These are phyloP conservation scores for Tragopan temminckii DNA, from an alignment of 2,797 vertebrate species.

Conservation along the genomic window DNA sequence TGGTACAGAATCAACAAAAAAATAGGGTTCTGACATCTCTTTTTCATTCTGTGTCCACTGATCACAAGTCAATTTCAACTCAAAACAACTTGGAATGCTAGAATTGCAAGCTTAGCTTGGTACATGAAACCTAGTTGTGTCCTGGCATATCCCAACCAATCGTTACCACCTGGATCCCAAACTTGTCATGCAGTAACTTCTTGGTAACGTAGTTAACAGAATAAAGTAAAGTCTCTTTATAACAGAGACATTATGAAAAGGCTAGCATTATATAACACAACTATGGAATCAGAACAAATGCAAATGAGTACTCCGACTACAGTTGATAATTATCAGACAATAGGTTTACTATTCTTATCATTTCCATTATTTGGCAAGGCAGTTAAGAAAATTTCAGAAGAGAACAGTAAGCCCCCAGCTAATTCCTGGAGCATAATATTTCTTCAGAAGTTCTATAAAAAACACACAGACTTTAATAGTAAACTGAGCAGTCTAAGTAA, in stretches of 20 bases:
- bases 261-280: constrained; percentile 44
- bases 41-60: neutral
- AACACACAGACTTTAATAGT: neutral
- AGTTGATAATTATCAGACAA: constrained; percentile 71
- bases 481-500: neutral
- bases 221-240: neutral
- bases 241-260: constrained; percentile 13
- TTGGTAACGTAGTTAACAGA: neutral
- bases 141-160: neutral
- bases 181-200: neutral
- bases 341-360: constrained; percentile 63
- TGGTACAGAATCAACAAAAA: neutral
- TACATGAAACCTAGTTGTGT: neutral
- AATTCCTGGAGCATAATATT: neutral
- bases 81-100: neutral
- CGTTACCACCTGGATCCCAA: neutral
- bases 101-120: neutral
- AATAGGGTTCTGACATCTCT: neutral
- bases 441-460: neutral
- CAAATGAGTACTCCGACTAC: constrained; percentile 53
- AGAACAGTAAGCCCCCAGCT: constrained; percentile 21
- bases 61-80: neutral
- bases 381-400: neutral
- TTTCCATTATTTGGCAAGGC: constrained; percentile 18
- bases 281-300: constrained; percentile 45